Evolutionary conservation across 2,113 vertebrate species (phyloP), one percentile per base, ranked within the genome.

Genomic region (Toxotes jaculatrix): DNA sequence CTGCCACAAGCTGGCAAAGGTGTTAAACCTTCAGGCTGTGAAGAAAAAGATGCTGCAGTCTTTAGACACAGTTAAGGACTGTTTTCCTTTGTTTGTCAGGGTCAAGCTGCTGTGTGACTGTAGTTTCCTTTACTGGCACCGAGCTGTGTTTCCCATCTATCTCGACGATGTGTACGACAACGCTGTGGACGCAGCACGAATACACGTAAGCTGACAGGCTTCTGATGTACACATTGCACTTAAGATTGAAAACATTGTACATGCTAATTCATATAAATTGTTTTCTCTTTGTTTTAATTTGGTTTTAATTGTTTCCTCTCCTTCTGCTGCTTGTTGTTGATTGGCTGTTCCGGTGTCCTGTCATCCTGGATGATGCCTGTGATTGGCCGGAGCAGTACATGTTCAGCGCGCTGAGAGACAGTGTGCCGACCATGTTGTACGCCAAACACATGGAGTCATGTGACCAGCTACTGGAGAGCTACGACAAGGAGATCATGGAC

Each of bases 81-180:
- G 0, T 47, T 40, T 82, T 4, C 5, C 67, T 91, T 91, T 95
- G 3, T 71, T 23, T 94, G 85, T 72, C 88, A 99, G 98, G 93
- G 87, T 99, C 40, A 97, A 92, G 89, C 88, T 96, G 38, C 97
- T 99, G 1, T 99, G 98, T 56, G 96, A 99, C 92, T 99, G 98
- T 82, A 97, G 97, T 88, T 99, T 99, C 89, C 92, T 99, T 5
- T 99, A 99, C 91, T 99, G 98, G 98, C 98, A 99, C 86, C 95
- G 98, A 89, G 96, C 97, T 0, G 95, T 99, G 63, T 98, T 99
- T 90, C 98, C 98, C n/a, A 99, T 99, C 92, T 99, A 99, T 88
- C 93, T 99, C 61, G 97, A 99, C 88, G 98, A 99, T 12, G 97
- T 99, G 0, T 99, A 98, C 74, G 98, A 99, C 88, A 96, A 97